These are phyloP conservation scores for Pelobates fuscus DNA, from an alignment of 2,113 vertebrate genomes.

Conservation along the genomic window DNA sequence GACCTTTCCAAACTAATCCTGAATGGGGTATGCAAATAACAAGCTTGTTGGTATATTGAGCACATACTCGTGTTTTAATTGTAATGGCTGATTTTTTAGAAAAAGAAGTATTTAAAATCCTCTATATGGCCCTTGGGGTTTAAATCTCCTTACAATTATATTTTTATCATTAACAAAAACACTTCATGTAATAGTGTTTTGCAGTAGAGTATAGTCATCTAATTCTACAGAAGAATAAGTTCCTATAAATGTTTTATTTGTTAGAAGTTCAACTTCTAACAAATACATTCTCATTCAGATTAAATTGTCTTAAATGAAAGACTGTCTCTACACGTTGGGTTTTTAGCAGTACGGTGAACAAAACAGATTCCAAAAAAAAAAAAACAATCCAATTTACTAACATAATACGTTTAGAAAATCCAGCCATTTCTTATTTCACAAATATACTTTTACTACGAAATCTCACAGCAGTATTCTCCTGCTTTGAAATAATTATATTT, in stretches of 20 bases:
- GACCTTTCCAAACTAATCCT: conserved; percentile 21
- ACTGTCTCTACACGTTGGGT: background rate
- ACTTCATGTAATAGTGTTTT: conserved; percentile 45
- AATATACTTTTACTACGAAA: background rate
- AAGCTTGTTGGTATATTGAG: conserved; percentile 28
- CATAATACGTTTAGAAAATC: background rate
- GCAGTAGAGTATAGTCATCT: conserved; percentile 33
- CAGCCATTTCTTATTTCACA: background rate
- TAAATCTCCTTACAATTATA: conserved; percentile 34
- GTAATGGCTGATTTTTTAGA: conserved; percentile 27
- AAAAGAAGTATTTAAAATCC: conserved; percentile 30
- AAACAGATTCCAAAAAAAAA: background rate
- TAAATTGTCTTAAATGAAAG: conserved; percentile 11
- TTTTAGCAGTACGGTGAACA: background rate
- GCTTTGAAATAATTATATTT: background rate
- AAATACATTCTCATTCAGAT: background rate
- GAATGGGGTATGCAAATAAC: conserved; percentile 26
- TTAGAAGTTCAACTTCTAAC: background rate
- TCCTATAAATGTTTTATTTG: background rate
- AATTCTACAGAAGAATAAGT: conserved; percentile 22
- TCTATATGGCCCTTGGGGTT: background rate
- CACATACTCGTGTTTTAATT: conserved; percentile 10
- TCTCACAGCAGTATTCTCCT: background rate
- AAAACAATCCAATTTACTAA: background rate
- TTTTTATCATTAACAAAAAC: conserved; percentile 40